Percentiles rank a stretch among this genome's conserved stretches.
These are phyloP conservation scores for Tachuris rubrigastra DNA, from an alignment of 2,113 vertebrate species.

Conservation along the genomic window DNA sequence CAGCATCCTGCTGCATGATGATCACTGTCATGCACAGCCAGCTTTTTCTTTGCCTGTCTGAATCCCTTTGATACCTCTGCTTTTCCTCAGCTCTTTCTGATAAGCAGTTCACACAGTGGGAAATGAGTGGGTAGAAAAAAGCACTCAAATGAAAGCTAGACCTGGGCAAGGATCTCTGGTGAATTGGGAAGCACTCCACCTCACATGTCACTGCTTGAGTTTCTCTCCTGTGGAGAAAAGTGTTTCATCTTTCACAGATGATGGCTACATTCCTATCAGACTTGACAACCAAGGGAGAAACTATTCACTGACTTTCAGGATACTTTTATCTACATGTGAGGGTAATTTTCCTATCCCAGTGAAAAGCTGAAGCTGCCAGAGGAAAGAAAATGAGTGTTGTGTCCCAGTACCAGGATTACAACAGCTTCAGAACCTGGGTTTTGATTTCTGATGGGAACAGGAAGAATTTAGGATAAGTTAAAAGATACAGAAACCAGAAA, in stretches of 20 bases:
- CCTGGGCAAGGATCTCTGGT: not conserved
- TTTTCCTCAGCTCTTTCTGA: constrained; percentile 5
- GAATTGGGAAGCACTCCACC: not conserved
- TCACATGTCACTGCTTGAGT: constrained; percentile 1
- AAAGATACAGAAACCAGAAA: not conserved
- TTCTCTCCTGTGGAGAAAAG: constrained; percentile 18
- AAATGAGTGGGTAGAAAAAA: constrained; percentile 45
- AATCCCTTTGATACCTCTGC: constrained; percentile 18
- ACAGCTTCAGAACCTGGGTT: not conserved
- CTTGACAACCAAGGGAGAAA: not conserved
- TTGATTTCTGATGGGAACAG: not conserved
- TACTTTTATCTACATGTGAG: constrained; percentile 18
- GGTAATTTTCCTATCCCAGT: constrained; percentile 11
- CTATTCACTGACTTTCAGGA: not conserved
- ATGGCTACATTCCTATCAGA: not conserved
- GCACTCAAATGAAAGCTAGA: constrained; percentile 35
- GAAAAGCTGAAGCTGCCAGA: not conserved
- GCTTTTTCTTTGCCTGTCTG: not conserved
- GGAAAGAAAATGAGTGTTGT: not conserved
- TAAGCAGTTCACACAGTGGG: not conserved
- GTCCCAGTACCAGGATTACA: not conserved
- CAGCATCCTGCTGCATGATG: not conserved
- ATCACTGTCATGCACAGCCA: not conserved
- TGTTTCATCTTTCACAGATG: constrained; percentile 30
- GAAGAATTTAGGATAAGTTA: not conserved